A percentile compares a stretch with the other conserved stretches of the same genome.
Conservation (phyloP, 2,797 vertebrate genomes). For the Chelon labrosus region DNA sequence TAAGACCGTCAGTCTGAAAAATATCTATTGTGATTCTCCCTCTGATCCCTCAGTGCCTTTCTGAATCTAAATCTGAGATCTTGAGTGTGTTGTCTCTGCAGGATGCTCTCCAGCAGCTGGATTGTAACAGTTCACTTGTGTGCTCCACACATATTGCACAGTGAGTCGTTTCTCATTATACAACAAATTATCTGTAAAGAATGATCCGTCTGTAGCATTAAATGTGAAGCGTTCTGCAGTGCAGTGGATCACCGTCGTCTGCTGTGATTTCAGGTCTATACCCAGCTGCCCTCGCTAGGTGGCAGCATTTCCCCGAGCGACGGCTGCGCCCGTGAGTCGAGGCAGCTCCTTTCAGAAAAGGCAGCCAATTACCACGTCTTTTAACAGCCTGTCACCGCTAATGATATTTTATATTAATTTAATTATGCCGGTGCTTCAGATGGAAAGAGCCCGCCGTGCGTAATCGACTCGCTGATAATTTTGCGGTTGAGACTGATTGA, state of each 20-base stretch:
- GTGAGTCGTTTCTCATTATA: neutral
- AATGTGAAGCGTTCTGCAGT: slow-evolving; percentile 21
- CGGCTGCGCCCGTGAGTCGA: neutral
- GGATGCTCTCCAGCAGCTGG: neutral
- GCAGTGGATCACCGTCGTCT: neutral
- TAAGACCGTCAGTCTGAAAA: neutral
- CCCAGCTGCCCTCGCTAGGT: slow-evolving; percentile 60
- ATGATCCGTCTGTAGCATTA: slow-evolving; percentile 30
- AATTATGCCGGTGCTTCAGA: slow-evolving; percentile 75
- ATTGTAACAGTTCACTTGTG: neutral
- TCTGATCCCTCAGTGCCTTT: slow-evolving; percentile 60
- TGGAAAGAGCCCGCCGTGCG: slow-evolving; percentile 57
- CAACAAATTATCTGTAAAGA: slow-evolving; percentile 6
- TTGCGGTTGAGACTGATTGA: slow-evolving; percentile 69
- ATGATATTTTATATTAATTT: slow-evolving; percentile 78
- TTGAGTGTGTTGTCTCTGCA: neutral
- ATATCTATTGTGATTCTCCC: neutral
- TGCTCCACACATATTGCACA: slow-evolving; percentile 27
- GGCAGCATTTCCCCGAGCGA: slow-evolving; percentile 60
- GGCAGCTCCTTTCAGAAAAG: slow-evolving; percentile 6
- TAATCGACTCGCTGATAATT: slow-evolving; percentile 74
- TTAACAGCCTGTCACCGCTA: slow-evolving; percentile 74
- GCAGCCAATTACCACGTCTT: slow-evolving; percentile 65
- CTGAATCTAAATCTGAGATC: neutral
- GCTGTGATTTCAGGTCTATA: neutral